phyloP scores from a whole-genome alignment of 2,113 vertebrate species.

The Catagonus wagneri region DNA sequence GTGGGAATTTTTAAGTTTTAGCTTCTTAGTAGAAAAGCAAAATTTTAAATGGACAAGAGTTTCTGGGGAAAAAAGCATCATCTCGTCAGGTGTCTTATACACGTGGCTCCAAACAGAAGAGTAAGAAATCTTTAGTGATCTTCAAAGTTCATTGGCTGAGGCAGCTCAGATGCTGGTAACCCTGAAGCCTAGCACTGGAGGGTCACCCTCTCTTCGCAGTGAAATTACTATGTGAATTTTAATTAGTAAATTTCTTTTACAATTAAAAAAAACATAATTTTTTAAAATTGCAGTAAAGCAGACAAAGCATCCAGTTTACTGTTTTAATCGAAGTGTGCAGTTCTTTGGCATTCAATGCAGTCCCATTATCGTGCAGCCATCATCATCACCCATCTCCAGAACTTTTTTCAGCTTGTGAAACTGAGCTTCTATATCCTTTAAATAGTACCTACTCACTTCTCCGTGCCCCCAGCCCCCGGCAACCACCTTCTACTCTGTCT shows the following conservation, averaged over 20 bases:
- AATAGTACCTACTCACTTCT: background rate
- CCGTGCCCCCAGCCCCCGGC: background rate
- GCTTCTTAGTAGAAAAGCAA: background rate
- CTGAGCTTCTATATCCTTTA: background rate
- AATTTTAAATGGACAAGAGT: background rate
- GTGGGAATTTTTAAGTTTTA: background rate
- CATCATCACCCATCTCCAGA: background rate
- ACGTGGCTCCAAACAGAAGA: background rate
- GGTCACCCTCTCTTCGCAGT: background rate
- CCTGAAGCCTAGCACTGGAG: background rate
- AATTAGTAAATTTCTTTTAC: background rate
- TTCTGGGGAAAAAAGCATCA: background rate
- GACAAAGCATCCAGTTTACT: background rate
- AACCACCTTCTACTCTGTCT: background rate
- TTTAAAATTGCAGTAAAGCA: background rate
- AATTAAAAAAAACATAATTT: background rate
- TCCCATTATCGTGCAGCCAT: background rate
- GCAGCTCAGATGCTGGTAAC: background rate
- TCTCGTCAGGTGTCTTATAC: background rate
- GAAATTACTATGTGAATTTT: conserved; percentile 9
- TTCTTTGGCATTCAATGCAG: too few species aligned
- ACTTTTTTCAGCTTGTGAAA: background rate
- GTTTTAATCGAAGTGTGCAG: background rate
- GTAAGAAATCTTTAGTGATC: background rate
- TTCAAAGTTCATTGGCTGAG: background rate